Conservation (phyloP, 2,113 vertebrate species). For the Physeter macrocephalus region DNA sequence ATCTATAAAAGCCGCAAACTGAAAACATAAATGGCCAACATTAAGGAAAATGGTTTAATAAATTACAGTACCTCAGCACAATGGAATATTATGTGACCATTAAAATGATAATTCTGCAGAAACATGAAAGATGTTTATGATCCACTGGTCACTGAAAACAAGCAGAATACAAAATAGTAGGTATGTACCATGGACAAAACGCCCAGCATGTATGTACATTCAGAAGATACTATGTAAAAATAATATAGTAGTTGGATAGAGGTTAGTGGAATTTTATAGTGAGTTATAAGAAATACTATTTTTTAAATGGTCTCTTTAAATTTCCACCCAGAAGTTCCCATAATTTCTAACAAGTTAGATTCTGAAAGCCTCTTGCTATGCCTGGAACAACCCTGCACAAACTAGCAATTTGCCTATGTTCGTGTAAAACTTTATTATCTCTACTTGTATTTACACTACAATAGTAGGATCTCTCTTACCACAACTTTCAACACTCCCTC, state of each 20-base stretch:
- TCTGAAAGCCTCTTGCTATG: background rate
- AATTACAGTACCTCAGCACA: slow-evolving; percentile 66
- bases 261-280: background rate
- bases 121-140: slow-evolving; percentile 70
- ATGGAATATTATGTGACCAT: slow-evolving; percentile 74
- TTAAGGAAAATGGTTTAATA: slow-evolving; percentile 72
- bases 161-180: slow-evolving; percentile 50
- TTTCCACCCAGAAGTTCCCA: background rate
- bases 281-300: slow-evolving; percentile 2
- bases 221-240: background rate
- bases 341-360: background rate
- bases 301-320: slow-evolving; percentile 43
- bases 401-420: background rate
- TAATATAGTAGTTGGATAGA: background rate
- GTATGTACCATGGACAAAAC: background rate
- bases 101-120: slow-evolving; percentile 72
- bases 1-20: slow-evolving; percentile 64
- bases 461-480: background rate
- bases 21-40: slow-evolving; percentile 65
- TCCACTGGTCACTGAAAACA: slow-evolving; percentile 57
- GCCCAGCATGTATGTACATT: background rate
- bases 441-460: background rate
- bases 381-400: background rate
- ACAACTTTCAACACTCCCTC: background rate
- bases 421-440: background rate